A percentile compares a stretch with the other conserved stretches of the same genome.
These are phyloP conservation scores for Acridotheres tristis DNA, from an alignment of 2,797 vertebrate genomes.

Conservation along the genomic window DNA sequence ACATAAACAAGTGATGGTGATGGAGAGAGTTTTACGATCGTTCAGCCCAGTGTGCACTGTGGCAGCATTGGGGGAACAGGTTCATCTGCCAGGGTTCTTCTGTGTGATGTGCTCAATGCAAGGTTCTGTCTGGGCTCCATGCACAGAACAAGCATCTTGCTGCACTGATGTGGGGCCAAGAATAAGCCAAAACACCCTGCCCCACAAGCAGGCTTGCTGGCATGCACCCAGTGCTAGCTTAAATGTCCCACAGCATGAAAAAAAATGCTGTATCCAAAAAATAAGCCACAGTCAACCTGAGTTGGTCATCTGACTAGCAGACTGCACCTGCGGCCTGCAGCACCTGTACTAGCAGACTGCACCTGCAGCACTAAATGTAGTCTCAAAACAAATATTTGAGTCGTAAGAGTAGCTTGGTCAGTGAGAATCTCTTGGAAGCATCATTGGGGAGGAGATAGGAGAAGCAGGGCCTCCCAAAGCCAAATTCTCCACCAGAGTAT, in stretches of 20 bases:
- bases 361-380: background rate
- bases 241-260: background rate
- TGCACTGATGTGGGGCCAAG: background rate
- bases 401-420: background rate
- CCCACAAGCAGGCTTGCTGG: background rate
- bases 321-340: background rate
- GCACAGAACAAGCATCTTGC: fast-evolving
- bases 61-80: background rate
- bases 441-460: background rate
- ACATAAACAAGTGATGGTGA: background rate
- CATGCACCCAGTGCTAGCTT: background rate
- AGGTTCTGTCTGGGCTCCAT: background rate
- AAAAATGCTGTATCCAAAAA: background rate
- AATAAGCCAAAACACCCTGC: background rate
- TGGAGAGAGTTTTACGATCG: fast-evolving
- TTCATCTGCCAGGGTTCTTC: background rate
- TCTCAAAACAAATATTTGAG: background rate
- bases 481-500: background rate
- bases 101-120: background rate
- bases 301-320: background rate
- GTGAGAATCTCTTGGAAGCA: background rate
- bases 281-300: fast-evolving
- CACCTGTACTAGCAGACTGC: background rate
- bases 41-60: background rate
- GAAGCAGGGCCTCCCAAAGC: background rate